phyloP scores from a whole-genome alignment of 1,140 invertebrate genomes.

The Megalopta genalis region DNA sequence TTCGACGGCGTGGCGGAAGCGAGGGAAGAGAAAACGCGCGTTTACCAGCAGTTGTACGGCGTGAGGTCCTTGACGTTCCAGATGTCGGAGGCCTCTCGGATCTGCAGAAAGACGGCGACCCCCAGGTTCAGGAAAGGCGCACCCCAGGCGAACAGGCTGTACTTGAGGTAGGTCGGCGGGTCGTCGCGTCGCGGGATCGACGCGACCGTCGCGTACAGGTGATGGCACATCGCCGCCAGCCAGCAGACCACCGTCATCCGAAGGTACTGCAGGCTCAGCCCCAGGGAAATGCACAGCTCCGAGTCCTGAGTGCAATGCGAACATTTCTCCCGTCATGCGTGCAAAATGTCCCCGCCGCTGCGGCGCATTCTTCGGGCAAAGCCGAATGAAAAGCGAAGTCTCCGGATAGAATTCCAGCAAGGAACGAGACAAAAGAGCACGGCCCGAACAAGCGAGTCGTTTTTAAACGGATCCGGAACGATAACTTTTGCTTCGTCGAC shows the following conservation, averaged over 20 bases:
- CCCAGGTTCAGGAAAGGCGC: slow-evolving; percentile 74
- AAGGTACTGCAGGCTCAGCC: slow-evolving; percentile 83
- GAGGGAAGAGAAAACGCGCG: neutral
- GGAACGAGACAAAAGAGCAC: too few relatives aligned
- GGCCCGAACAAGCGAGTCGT: too few relatives aligned
- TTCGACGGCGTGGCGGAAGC: neutral
- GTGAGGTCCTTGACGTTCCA: slow-evolving; percentile 75
- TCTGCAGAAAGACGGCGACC: slow-evolving; percentile 71
- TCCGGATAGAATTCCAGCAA: too few relatives aligned
- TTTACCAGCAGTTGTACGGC: slow-evolving; percentile 79
- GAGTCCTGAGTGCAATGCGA: slow-evolving; percentile 79
- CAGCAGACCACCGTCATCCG: slow-evolving; percentile 83
- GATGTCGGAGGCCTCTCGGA: slow-evolving; percentile 68
- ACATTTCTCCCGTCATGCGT: neutral
- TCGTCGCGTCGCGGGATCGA: slow-evolving; percentile 76
- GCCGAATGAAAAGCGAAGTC: too few relatives aligned
- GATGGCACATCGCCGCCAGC: slow-evolving; percentile 83
- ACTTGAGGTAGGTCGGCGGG: slow-evolving; percentile 77
- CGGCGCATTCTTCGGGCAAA: too few relatives aligned
- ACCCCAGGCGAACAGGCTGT: slow-evolving; percentile 80
- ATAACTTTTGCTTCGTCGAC: too few relatives aligned
- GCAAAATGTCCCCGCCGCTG: neutral
- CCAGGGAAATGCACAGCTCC: slow-evolving; percentile 83
- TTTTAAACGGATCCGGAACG: too few relatives aligned
- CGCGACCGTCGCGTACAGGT: slow-evolving; percentile 79